A percentile compares a stretch with the other conserved stretches of the same genome.
phyloP scores from a whole-genome alignment of 2,113 vertebrate species.

The Meleagris gallopavo region DNA sequence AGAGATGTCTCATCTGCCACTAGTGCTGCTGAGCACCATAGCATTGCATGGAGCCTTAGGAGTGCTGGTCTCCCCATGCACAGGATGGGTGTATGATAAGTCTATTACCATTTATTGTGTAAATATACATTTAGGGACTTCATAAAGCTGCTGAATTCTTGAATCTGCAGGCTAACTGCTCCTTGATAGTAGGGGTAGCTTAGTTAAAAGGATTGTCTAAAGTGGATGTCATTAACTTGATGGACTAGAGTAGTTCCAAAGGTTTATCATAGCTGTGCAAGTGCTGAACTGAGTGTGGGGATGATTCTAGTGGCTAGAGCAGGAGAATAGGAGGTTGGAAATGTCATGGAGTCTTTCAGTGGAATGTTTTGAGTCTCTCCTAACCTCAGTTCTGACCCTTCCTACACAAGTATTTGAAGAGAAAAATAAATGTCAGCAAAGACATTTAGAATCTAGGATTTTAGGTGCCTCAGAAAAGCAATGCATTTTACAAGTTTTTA shows the following conservation, averaged over 20 bases:
- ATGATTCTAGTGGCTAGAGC: neutral
- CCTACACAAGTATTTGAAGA: neutral
- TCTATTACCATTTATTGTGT: neutral
- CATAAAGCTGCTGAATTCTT: slow-evolving; percentile 37
- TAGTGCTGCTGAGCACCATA: fast-evolving
- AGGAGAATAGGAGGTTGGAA: slow-evolving; percentile 31
- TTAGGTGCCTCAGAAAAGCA: neutral
- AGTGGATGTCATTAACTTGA: slow-evolving; percentile 29
- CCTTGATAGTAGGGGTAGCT: slow-evolving; percentile 9
- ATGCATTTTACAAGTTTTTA: neutral
- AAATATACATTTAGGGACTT: slow-evolving; percentile 46
- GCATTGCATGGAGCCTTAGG: neutral
- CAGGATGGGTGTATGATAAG: neutral
- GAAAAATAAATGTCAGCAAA: slow-evolving; percentile 35
- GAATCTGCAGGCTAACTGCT: slow-evolving; percentile 25
- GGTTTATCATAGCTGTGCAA: slow-evolving; percentile 45
- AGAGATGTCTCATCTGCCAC: neutral
- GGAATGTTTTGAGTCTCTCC: slow-evolving; percentile 28
- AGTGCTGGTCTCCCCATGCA: neutral
- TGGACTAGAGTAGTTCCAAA: slow-evolving; percentile 1
- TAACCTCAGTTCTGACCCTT: slow-evolving; percentile 41
- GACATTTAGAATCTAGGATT: slow-evolving; percentile 15
- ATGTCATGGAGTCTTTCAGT: slow-evolving; percentile 31
- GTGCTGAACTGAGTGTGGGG: neutral
- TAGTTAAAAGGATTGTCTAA: slow-evolving; percentile 11